Evolutionary conservation across 1,140 invertebrate genomes (phyloP).

Genomic region (Schlechtendalia chinensis): DNA sequence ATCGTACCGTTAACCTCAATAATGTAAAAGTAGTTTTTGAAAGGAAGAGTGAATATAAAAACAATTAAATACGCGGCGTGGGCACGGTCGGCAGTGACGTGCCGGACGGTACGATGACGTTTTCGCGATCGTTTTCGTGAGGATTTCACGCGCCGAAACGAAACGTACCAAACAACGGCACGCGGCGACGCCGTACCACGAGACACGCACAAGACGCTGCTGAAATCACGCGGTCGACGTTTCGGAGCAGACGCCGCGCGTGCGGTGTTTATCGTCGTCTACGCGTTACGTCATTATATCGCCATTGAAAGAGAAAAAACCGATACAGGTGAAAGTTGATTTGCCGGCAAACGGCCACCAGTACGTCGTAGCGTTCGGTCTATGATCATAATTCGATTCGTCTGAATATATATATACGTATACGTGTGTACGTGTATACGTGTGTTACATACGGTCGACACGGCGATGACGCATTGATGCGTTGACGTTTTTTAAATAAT

Average conservation of each 20-base stretch:
- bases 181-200: too few species aligned
- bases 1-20: slow-evolving; percentile 26
- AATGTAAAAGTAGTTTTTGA: slow-evolving; percentile 39
- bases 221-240: slow-evolving; percentile 23
- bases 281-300: slow-evolving; percentile 37
- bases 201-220: too few species aligned
- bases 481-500: too few species aligned
- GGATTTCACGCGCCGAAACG: background rate
- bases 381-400: slow-evolving; percentile 21
- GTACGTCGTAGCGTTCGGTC: background rate
- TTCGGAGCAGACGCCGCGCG: background rate
- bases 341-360: slow-evolving; percentile 23
- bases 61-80: too few species aligned
- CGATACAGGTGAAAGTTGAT: slow-evolving; percentile 47
- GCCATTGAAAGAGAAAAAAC: slow-evolving; percentile 46
- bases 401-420: background rate
- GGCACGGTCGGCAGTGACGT: too few species aligned
- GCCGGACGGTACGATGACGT: too few species aligned
- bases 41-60: slow-evolving; percentile 21
- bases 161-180: too few species aligned
- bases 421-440: too few species aligned
- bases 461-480: background rate
- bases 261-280: slow-evolving; percentile 15
- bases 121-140: slow-evolving; percentile 8
- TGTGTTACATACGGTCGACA: too few species aligned